Conservation (phyloP, 1,140 invertebrate species). For the Caenorhabditis remanei region DNA sequence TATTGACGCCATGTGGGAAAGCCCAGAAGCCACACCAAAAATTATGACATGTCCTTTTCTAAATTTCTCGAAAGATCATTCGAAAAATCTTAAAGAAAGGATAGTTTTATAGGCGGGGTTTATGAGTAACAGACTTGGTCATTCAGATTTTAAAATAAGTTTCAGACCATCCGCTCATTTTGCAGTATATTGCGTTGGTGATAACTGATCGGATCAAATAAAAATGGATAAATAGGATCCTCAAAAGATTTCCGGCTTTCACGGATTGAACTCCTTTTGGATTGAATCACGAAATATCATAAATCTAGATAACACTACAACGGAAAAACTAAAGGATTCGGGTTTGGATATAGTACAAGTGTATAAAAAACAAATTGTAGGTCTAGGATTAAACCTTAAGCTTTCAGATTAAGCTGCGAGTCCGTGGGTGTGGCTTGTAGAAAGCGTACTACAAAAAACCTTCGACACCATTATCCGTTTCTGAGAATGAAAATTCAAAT, state of each 20-base stretch:
- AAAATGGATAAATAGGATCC: neutral
- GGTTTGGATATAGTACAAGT: neutral
- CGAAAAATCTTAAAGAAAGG: no score
- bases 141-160: neutral
- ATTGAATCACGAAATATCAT: conserved; percentile 13
- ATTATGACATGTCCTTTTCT: neutral
- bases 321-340: neutral
- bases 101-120: no score
- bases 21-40: neutral
- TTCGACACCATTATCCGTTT: neutral
- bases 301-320: neutral
- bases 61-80: neutral
- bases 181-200: neutral
- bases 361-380: neutral
- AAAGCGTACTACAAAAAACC: conserved; percentile 11
- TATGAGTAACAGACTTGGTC: neutral
- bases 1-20: conserved; percentile 37
- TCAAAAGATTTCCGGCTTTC: neutral
- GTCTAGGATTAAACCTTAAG: neutral
- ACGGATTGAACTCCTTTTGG: neutral
- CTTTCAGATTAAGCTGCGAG: neutral
- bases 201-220: neutral
- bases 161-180: neutral
- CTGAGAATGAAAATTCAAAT: neutral
- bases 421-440: no score